These are phyloP conservation scores for Tridacna gigas DNA, from an alignment of 2,888 invertebrate genomes.

Conservation along the genomic window DNA sequence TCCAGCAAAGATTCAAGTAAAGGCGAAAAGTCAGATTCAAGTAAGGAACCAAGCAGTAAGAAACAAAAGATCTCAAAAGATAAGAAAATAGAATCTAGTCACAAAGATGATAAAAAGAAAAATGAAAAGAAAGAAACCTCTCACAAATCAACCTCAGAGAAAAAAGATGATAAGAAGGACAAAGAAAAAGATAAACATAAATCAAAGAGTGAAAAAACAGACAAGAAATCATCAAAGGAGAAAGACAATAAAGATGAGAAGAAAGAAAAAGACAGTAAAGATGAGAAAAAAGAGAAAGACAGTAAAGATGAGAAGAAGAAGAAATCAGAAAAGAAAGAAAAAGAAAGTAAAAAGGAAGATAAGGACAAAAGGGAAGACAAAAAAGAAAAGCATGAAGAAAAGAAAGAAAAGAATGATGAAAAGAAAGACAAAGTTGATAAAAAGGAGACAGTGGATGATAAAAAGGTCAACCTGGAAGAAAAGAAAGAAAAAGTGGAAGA, in stretches of 20 bases:
- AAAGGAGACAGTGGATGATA: conserved; percentile 69
- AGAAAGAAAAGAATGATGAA: conserved; percentile 53
- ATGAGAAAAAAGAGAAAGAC: conserved; percentile 43
- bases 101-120: conserved; percentile 71
- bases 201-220: conserved; percentile 59
- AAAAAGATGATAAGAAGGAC: conserved; percentile 72
- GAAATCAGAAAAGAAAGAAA: conserved; percentile 44
- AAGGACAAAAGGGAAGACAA: conserved; percentile 46
- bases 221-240: conserved; percentile 38
- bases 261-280: conserved; percentile 55
- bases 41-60: conserved; percentile 65
- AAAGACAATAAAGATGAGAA: conserved; percentile 63
- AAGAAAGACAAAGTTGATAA: conserved; percentile 48
- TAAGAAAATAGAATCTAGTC: conserved; percentile 61
- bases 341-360: conserved; percentile 38
- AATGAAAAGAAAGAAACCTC: conserved; percentile 61
- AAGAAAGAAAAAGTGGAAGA: conserved; percentile 47
- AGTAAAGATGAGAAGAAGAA: conserved; percentile 57
- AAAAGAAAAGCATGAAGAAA: conserved; percentile 47
- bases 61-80: conserved; percentile 60
- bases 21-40: conserved; percentile 45
- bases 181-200: conserved; percentile 66
- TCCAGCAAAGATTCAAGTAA: conserved; percentile 46
- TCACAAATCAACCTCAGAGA: conserved; percentile 60
- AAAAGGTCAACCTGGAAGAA: conserved; percentile 51